Conservation (phyloP, 2,888 invertebrate genomes). For the Melinopterus prodromus region DNA sequence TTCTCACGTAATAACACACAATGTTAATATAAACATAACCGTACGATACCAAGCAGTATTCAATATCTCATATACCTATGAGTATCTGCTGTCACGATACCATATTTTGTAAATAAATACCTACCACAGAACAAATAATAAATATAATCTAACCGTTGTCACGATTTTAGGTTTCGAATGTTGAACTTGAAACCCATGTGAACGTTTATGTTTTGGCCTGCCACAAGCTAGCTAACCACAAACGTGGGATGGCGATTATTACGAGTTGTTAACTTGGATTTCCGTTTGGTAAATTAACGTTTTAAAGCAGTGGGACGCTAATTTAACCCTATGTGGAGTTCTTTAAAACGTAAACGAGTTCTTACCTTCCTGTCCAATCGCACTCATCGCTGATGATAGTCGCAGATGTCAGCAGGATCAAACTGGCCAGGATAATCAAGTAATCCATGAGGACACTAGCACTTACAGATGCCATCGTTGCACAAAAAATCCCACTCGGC, state of each 20-base stretch:
- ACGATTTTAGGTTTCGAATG: not conserved
- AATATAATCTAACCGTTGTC: too few relatives aligned
- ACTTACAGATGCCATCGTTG: constrained; percentile 15
- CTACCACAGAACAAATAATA: too few relatives aligned
- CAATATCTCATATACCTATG: not conserved
- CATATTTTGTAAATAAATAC: too few relatives aligned
- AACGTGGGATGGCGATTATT: constrained; percentile 16
- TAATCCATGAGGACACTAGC: constrained; percentile 21
- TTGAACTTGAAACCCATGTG: not conserved
- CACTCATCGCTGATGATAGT: constrained; percentile 72
- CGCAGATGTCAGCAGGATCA: constrained; percentile 58
- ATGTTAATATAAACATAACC: not conserved
- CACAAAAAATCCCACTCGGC: constrained; percentile 7
- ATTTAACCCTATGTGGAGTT: constrained; percentile 6
- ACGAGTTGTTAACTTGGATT: constrained; percentile 25
- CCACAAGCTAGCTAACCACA: constrained; percentile 10
- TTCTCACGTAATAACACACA: not conserved
- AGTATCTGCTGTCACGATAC: too few relatives aligned
- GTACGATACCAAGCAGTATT: not conserved
- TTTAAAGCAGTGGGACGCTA: constrained; percentile 15
- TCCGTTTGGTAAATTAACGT: constrained; percentile 21
- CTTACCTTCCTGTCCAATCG: constrained; percentile 76
- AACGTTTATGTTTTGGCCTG: constrained; percentile 6
- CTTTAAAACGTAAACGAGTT: constrained; percentile 24
- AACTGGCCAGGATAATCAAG: constrained; percentile 44